Evolutionary conservation across 2,888 invertebrate genomes (phyloP), one percentile per base, ranked within the genome.

Genomic region (Eupithecia subfuscata): DNA sequence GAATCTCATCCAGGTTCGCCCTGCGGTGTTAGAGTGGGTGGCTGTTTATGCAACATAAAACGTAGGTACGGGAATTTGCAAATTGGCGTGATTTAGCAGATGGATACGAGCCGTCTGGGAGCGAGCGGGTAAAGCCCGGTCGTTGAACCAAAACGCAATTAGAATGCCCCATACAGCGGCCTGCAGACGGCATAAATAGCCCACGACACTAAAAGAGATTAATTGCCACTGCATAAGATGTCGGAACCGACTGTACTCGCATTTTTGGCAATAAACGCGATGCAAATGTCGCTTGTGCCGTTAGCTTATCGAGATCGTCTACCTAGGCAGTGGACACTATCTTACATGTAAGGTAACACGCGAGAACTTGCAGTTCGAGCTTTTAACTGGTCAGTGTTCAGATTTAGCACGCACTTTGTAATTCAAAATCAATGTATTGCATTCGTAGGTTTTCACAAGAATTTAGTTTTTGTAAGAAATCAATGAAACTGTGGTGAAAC

Each of bases 81-180:
- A 92, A 91, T 92, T 90, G 88, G 88, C 88, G 86, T 87, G 77
- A 72, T 77, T 75, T 77, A 89, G 89, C 88, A 87, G 85, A 84
- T 85, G 80, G 83, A 84, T 86, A 86, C 84, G 86, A 83, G 85
- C 83, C 85, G 89, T 89, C 89, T 88, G 88, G 85, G 86, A 88
- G 86, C 86, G 81, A 84, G 60, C 72, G 60, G 12, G 60, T 60
- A 86, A 84, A 85, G 82, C 84, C 88, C 89, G 93, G 91, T 91
- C 94, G 82, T 90, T 92, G 93, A 92, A 90, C 94, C 91, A 90
- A 68, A 68, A 92, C 93, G 90, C 92, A 94, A 94, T 94, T 94
- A 94, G 94, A 92, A 94, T 95, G 92, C 93, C 90, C 93, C 92
- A 92, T 93, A 90, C 93, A 89, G 88, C 86, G 87, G 85, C 88